phyloP scores from a whole-genome alignment of 2,113 vertebrate genomes.

The Coryphaenoides rupestris region DNA sequence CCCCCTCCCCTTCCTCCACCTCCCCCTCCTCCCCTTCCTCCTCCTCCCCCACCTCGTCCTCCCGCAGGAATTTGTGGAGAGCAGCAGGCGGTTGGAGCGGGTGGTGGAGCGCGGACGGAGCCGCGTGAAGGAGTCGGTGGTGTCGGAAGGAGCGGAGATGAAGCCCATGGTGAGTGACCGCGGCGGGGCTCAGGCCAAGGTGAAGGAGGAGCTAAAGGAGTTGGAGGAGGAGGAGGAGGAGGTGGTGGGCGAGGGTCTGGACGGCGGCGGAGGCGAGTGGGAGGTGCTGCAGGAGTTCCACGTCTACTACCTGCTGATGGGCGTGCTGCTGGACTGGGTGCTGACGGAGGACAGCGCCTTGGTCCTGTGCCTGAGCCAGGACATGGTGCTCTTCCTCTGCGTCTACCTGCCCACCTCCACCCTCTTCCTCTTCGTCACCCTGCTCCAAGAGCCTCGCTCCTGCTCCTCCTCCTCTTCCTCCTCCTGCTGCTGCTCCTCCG shows the following conservation, averaged over 20 bases:
- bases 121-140: constrained; percentile 74
- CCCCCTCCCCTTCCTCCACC: too few relatives aligned
- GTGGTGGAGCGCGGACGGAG: constrained; percentile 82
- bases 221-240: constrained; percentile 68
- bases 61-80: constrained; percentile 95
- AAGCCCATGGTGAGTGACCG: constrained; percentile 97
- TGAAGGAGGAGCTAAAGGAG: constrained; percentile 62
- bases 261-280: constrained; percentile 69
- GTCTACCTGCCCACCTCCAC: constrained; percentile 91
- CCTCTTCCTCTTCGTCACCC: constrained; percentile 85
- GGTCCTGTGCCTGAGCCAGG: constrained; percentile 85
- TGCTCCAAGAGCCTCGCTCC: constrained; percentile 78
- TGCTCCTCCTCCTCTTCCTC: constrained; percentile 74
- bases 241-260: constrained; percentile 18
- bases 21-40: background rate
- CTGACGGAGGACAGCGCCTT: constrained; percentile 81
- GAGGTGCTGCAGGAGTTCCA: constrained; percentile 87
- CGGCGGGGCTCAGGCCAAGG: constrained; percentile 21
- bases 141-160: constrained; percentile 84
- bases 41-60: background rate
- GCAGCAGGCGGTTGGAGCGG: constrained; percentile 86
- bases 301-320: constrained; percentile 90
- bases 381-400: constrained; percentile 90
- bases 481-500: constrained; percentile 39
- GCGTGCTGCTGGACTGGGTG: constrained; percentile 89